These are phyloP conservation scores for Coregonus ussuriensis DNA, from an alignment of 2,797 vertebrate species.

Conservation along the genomic window DNA sequence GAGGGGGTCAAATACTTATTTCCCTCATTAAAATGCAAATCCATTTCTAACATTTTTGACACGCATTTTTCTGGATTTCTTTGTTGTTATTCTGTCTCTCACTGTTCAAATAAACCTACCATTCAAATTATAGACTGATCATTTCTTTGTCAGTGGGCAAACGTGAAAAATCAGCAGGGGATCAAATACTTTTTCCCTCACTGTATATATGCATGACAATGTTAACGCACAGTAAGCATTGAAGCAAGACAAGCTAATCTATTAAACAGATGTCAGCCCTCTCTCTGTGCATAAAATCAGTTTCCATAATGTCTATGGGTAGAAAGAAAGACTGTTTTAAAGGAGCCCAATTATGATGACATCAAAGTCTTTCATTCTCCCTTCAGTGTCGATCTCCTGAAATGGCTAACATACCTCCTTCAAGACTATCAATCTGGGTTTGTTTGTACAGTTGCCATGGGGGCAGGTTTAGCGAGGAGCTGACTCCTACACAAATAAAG, in stretches of 20 bases:
- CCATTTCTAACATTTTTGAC: no score
- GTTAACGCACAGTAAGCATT: slow-evolving; percentile 3
- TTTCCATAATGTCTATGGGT: slow-evolving; percentile 21
- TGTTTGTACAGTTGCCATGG: slow-evolving; percentile 32
- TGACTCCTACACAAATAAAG: slow-evolving; percentile 14
- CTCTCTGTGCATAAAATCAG: neutral
- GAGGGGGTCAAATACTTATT: no score
- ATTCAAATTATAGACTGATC: no score
- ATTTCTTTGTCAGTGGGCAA: no score
- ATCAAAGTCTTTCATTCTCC: neutral
- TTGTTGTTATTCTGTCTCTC: no score
- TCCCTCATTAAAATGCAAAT: no score
- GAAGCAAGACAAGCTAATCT: slow-evolving; percentile 18
- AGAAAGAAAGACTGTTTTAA: neutral
- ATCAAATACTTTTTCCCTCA: no score
- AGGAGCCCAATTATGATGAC: neutral
- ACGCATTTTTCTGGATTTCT: no score
- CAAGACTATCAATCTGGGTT: neutral
- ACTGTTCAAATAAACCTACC: no score
- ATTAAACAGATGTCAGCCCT: slow-evolving; percentile 4
- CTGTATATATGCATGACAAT: neutral
- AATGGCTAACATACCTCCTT: neutral
- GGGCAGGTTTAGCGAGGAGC: slow-evolving; percentile 2
- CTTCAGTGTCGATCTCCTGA: neutral
- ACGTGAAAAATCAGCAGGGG: no score